phyloP scores from a whole-genome alignment of 2,888 invertebrate species.

The Acanthopleura granulata region DNA sequence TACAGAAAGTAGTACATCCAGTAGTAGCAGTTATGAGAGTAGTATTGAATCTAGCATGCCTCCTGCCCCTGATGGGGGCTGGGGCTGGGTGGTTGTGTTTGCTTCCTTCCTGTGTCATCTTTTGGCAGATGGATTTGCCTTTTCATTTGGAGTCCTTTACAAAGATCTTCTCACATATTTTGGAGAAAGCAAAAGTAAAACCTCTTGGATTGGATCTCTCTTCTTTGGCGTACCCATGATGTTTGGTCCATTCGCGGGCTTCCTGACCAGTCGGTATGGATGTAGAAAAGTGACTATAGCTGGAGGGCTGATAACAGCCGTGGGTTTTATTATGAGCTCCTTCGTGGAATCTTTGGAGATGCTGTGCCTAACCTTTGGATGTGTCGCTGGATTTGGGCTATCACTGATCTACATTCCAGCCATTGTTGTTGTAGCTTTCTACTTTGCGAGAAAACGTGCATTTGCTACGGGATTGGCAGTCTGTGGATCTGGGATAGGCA shows the following conservation, averaged over 20 bases:
- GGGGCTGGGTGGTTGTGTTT: conserved; percentile 93
- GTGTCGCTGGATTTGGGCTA: conserved; percentile 66
- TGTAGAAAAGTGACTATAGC: conserved; percentile 63
- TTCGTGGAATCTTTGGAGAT: conserved; percentile 58
- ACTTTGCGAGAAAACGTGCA: conserved; percentile 68
- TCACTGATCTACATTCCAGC: conserved; percentile 68
- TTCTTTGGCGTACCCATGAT: conserved; percentile 91
- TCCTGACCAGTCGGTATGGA: conserved; percentile 65
- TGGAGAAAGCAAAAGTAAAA: conserved; percentile 85
- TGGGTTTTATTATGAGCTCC: conserved; percentile 61
- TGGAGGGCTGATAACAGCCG: conserved; percentile 62
- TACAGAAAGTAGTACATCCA: conserved; percentile 16
- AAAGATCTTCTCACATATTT: conserved; percentile 88
- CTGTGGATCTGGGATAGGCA: conserved; percentile 68
- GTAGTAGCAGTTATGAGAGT: conserved; percentile 34
- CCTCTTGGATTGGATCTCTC: conserved; percentile 90
- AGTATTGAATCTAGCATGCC: conserved; percentile 44
- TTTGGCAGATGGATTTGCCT: conserved; percentile 92
- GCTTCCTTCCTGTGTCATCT: conserved; percentile 91
- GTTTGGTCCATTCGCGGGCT: conserved; percentile 67
- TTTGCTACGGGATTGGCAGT: conserved; percentile 68
- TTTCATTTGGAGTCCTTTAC: conserved; percentile 91
- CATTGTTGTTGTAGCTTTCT: conserved; percentile 67
- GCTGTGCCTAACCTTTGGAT: conserved; percentile 66
- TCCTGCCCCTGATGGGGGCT: conserved; percentile 84